Conservation (phyloP, 2,888 invertebrate species). For the Agrotis exclamationis region DNA sequence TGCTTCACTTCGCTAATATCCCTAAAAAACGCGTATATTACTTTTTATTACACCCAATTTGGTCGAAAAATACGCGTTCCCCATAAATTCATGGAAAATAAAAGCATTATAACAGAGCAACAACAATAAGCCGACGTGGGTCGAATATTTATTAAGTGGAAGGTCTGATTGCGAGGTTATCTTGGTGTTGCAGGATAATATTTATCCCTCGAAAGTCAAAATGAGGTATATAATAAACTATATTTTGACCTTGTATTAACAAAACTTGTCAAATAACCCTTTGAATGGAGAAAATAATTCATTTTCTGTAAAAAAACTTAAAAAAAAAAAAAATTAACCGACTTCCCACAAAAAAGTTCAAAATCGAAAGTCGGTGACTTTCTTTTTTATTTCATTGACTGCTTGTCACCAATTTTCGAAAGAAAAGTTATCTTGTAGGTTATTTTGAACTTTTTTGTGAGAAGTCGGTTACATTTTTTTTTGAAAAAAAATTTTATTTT, state of each 20-base stretch:
- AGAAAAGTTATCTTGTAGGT: too few relatives aligned
- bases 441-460: too few relatives aligned
- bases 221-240: background rate
- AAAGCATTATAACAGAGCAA: slow-evolving; percentile 64
- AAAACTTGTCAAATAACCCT: background rate
- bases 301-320: too few relatives aligned
- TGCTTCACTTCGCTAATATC: slow-evolving; percentile 30
- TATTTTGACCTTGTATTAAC: too few relatives aligned
- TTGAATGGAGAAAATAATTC: too few relatives aligned
- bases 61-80: slow-evolving; percentile 49
- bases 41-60: slow-evolving; percentile 59
- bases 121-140: slow-evolving; percentile 68
- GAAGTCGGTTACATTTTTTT: too few relatives aligned
- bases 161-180: slow-evolving; percentile 67
- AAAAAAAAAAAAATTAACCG: too few relatives aligned
- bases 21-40: slow-evolving; percentile 47
- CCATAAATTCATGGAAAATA: slow-evolving; percentile 67
- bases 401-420: too few relatives aligned
- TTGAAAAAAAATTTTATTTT: too few relatives aligned
- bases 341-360: too few relatives aligned
- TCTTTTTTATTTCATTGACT: too few relatives aligned
- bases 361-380: too few relatives aligned
- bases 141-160: slow-evolving; percentile 68
- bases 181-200: slow-evolving; percentile 59
- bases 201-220: background rate